Conservation (phyloP, 1,140 invertebrate species). For the Philopotamus ludificatus region DNA sequence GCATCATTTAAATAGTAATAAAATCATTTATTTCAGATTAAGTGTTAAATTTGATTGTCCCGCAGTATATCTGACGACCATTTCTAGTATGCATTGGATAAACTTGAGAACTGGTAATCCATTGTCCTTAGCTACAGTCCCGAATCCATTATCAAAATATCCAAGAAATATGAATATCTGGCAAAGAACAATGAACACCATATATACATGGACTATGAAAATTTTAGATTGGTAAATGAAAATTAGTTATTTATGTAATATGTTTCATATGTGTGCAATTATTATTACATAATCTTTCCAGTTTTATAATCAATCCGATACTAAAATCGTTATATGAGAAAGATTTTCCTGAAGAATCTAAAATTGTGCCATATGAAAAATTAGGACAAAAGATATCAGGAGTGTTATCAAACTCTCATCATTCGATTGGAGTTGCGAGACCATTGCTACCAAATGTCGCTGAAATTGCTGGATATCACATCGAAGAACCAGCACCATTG, state of each 20-base stretch:
- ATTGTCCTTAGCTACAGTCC: slow-evolving; percentile 22
- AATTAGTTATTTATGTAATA: not conserved
- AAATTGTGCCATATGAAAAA: slow-evolving; percentile 19
- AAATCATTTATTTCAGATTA: slow-evolving; percentile 36
- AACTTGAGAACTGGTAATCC: slow-evolving; percentile 32
- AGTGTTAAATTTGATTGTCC: slow-evolving; percentile 34
- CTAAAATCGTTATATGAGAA: slow-evolving; percentile 26
- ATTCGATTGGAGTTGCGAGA: slow-evolving; percentile 26
- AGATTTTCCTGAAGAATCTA: slow-evolving; percentile 31
- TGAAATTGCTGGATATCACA: slow-evolving; percentile 38
- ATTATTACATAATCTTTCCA: slow-evolving; percentile 1
- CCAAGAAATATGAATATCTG: slow-evolving; percentile 21
- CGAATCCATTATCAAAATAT: slow-evolving; percentile 30
- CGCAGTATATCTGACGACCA: slow-evolving; percentile 20
- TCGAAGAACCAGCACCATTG: slow-evolving; percentile 31
- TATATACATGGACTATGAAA: slow-evolving; percentile 13
- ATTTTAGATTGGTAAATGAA: slow-evolving; percentile 26
- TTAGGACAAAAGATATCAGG: slow-evolving; percentile 18
- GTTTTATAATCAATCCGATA: slow-evolving; percentile 11
- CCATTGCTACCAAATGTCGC: slow-evolving; percentile 35
- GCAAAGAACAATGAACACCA: slow-evolving; percentile 29
- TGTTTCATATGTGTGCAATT: not conserved
- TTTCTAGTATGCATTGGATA: slow-evolving; percentile 30
- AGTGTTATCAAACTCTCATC: slow-evolving; percentile 31
- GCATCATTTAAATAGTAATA: too few species aligned